Evolutionary conservation across 2,113 vertebrate genomes (phyloP).

Genomic region (Lanius ludovicianus): DNA sequence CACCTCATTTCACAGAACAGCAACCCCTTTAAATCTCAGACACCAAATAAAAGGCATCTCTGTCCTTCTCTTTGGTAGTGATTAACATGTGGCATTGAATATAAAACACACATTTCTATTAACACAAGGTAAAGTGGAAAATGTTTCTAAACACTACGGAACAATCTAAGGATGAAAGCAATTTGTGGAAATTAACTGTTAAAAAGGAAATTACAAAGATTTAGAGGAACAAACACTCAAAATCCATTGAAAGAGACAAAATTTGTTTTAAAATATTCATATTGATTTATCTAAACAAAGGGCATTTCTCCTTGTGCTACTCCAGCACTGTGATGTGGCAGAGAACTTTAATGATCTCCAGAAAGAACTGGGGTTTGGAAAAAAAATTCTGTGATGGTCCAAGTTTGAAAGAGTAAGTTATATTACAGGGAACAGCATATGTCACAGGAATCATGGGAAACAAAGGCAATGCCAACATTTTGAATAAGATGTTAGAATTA

Average conservation of each 20-base stretch:
- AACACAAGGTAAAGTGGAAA: background rate
- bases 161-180: background rate
- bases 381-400: background rate
- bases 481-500: background rate
- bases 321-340: background rate
- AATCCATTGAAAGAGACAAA: background rate
- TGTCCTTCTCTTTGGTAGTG: background rate
- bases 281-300: conserved; percentile 14
- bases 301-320: background rate
- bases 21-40: background rate
- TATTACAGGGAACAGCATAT: background rate
- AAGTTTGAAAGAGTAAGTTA: background rate
- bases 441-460: background rate
- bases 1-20: background rate
- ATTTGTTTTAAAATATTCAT: background rate
- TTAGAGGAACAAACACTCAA: background rate
- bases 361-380: background rate
- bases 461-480: background rate
- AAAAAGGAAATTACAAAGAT: background rate
- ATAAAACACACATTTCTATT: background rate
- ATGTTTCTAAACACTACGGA: background rate
- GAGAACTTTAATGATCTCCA: background rate
- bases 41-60: background rate
- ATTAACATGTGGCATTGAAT: background rate
- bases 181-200: background rate